Evolutionary conservation across 2,888 invertebrate genomes (phyloP), one percentile per base, ranked within the genome.

Genomic region (Andrena trimmerana): DNA sequence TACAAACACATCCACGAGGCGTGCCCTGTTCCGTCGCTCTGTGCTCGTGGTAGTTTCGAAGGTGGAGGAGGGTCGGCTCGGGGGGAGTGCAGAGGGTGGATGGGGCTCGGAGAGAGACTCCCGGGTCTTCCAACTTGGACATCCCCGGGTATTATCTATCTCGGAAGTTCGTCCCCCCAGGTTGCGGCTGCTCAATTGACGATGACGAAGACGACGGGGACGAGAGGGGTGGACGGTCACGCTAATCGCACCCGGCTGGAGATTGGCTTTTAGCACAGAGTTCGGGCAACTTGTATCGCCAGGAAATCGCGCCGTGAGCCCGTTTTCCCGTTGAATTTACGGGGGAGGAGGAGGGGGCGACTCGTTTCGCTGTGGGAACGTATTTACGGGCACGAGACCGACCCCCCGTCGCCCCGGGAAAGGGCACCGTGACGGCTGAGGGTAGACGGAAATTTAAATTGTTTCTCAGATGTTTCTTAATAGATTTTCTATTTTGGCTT

Each of bases 221-320:
- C 72, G 83, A 83, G 52, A 20, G 83, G 71, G 65, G 67, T 73
- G 69, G 87, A 87, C 87, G 90, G 90, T 90, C 91, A 90, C 92
- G 88, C 92, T 92, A 92, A 92, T 92, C 91, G 91, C 87, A 88
- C 90, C 88, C 89, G 86, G 81, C 86, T 86, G 87, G 78, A 86
- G 88, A 92, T 92, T 92, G 90, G 90, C 91, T 91, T 90, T 90
- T 90, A 92, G 90, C 89, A 86, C 84, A 82, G 87, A 91, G 89
- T 91, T 90, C 83, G 79, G 78, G 33, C 80, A 86, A 86, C 86
- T 86, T 86, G 86, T 79, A 83, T 85, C 77, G 83, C 63, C 83
- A 71, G 83, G 86, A 83, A 84, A 84, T 84, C 84, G 79, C 74
- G 69, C 70, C 57, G 24, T 57, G 68, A 50, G 54, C 57, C 54